phyloP scores from a whole-genome alignment of 1,140 invertebrate species.

The Ridgeia piscesae region DNA sequence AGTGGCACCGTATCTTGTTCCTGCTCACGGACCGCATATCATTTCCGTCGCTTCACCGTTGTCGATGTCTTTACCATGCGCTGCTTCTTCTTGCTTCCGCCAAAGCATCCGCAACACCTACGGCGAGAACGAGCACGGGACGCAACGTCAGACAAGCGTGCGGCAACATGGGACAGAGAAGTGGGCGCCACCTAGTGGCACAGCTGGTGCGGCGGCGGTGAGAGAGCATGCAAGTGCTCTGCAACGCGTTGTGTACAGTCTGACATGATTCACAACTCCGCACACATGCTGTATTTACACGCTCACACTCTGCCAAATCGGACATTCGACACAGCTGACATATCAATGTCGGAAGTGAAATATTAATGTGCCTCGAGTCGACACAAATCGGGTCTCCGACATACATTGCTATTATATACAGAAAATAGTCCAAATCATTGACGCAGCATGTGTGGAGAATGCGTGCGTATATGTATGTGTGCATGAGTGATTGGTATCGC shows the following conservation, averaged over 20 bases:
- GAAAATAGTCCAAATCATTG: slow-evolving; percentile 6
- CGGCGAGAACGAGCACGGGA: slow-evolving; percentile 27
- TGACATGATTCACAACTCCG: background rate
- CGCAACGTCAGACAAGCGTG: slow-evolving; percentile 16
- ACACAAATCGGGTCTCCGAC: background rate
- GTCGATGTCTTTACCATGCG: slow-evolving; percentile 18
- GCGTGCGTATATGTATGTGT: background rate
- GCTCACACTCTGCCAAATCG: background rate
- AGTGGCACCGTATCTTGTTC: slow-evolving; percentile 41
- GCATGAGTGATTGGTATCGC: background rate
- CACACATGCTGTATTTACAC: background rate
- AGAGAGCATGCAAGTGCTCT: background rate
- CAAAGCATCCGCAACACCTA: slow-evolving; percentile 48
- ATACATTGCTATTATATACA: slow-evolving; percentile 6
- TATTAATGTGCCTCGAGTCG: background rate
- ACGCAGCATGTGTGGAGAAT: background rate
- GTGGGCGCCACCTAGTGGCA: background rate
- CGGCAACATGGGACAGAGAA: slow-evolving; percentile 16
- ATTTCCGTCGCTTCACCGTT: slow-evolving; percentile 46
- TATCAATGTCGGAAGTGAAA: background rate
- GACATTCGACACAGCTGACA: background rate
- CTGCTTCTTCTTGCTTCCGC: slow-evolving; percentile 33
- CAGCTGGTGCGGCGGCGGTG: background rate
- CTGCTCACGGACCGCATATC: slow-evolving; percentile 41
- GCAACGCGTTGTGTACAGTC: background rate